phyloP scores from a whole-genome alignment of 2,797 vertebrate species.

The Sternotherus odoratus region DNA sequence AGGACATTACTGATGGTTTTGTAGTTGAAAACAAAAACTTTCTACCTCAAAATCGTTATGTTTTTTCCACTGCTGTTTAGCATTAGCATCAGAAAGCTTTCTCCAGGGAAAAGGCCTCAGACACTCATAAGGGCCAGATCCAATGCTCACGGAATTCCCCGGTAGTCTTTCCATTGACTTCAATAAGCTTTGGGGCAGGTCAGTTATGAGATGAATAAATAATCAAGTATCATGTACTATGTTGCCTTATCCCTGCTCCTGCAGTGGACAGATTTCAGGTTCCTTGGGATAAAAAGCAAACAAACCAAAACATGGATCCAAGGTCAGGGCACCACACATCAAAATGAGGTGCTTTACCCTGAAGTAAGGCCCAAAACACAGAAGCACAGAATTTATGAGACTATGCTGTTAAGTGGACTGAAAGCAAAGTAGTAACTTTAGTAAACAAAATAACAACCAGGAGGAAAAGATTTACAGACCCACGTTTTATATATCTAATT shows the following conservation, averaged over 20 bases:
- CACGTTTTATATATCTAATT: not conserved
- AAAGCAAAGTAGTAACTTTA: not conserved
- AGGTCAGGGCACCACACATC: not conserved
- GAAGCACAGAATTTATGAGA: not conserved
- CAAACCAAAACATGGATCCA: not conserved
- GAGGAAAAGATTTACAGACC: not conserved
- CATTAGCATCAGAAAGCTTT: not conserved
- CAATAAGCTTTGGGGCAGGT: conserved; percentile 15
- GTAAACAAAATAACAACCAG: not conserved
- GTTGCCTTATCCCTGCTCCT: not conserved
- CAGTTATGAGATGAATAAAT: conserved; percentile 26
- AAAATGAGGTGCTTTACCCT: not conserved
- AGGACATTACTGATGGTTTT: conserved; percentile 34
- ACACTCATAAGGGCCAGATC: not conserved
- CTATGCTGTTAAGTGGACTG: not conserved
- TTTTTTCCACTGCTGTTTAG: not conserved
- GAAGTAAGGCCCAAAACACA: conserved; percentile 16
- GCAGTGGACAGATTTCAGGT: not conserved
- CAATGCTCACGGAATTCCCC: not conserved
- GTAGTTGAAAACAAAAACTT: conserved; percentile 15
- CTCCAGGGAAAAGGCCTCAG: not conserved
- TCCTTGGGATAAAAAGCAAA: not conserved
- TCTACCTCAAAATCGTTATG: not conserved
- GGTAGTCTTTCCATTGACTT: conserved; percentile 10
- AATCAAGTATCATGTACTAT: not conserved